Conservation (phyloP, 2,888 invertebrate genomes). For the Metalampra italica region DNA sequence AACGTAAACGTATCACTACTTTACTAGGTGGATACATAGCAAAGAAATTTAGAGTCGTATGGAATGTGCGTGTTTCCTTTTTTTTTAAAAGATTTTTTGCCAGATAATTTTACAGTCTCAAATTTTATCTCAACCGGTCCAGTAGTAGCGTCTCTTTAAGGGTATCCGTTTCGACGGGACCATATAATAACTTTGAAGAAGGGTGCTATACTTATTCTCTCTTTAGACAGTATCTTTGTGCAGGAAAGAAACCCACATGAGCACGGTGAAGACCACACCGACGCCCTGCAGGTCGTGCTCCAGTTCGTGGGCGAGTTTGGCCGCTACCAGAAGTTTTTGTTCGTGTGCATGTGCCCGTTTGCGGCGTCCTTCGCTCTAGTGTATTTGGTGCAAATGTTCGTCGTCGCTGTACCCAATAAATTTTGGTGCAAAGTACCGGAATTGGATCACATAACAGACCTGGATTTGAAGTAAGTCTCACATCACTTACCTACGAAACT, state of each 20-base stretch:
- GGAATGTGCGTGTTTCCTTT: too few species aligned
- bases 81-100: too few species aligned
- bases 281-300: neutral
- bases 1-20: too few species aligned
- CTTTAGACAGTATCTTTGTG: neutral
- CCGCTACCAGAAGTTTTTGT: neutral
- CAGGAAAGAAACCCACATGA: neutral
- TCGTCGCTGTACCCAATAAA: neutral
- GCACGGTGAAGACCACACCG: neutral
- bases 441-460: neutral
- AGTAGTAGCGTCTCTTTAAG: too few species aligned
- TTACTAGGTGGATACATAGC: too few species aligned
- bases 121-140: too few species aligned
- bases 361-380: conserved; percentile 28
- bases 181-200: too few species aligned
- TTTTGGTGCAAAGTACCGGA: neutral
- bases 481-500: neutral
- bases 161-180: too few species aligned
- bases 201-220: neutral
- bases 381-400: conserved; percentile 57
- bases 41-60: too few species aligned
- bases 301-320: neutral
- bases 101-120: too few species aligned
- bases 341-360: neutral
- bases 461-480: neutral